These are phyloP conservation scores for Beris chalybata DNA, from an alignment of 2,888 invertebrate species.

Conservation along the genomic window DNA sequence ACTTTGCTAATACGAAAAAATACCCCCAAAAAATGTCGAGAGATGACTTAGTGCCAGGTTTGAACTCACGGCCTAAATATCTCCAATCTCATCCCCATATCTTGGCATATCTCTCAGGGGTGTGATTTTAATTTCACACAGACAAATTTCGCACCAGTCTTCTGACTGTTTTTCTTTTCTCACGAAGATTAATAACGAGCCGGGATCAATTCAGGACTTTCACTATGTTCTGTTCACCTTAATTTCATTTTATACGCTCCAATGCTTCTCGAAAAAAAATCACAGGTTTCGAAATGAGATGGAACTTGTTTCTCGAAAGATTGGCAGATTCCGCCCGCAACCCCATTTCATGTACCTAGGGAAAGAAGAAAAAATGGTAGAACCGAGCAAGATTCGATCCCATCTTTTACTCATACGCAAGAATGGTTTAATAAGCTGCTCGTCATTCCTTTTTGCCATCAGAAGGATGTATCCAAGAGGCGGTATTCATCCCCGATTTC, in stretches of 20 bases:
- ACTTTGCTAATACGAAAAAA: slow-evolving; percentile 31
- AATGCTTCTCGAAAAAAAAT: not conserved
- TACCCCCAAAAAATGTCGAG: not conserved
- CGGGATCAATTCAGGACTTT: slow-evolving; percentile 34
- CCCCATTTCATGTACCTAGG: not conserved
- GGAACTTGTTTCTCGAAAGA: slow-evolving; percentile 1
- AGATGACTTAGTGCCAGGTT: slow-evolving; percentile 14
- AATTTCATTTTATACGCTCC: slow-evolving; percentile 38
- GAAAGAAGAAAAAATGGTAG: not conserved
- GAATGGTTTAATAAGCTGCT: slow-evolving; percentile 38
- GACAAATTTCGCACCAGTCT: slow-evolving; percentile 47
- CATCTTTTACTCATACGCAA: slow-evolving; percentile 38
- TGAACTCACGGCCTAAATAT: not conserved
- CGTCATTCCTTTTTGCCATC: slow-evolving; percentile 26
- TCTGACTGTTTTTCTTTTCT: slow-evolving; percentile 33
- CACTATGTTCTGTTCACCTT: slow-evolving; percentile 33
- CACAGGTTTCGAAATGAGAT: not conserved
- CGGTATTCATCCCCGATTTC: slow-evolving; percentile 14
- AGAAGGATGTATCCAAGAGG: not conserved
- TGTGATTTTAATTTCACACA: slow-evolving; percentile 58
- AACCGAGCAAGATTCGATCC: slow-evolving; percentile 35
- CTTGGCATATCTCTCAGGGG: slow-evolving; percentile 47
- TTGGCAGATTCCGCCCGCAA: not conserved
- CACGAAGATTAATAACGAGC: slow-evolving; percentile 40
- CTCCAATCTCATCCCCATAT: not conserved